Evolutionary conservation across 2,888 invertebrate genomes (phyloP), one percentile per base, ranked within the genome.

Genomic region (Flabesymbios commensalis): DNA sequence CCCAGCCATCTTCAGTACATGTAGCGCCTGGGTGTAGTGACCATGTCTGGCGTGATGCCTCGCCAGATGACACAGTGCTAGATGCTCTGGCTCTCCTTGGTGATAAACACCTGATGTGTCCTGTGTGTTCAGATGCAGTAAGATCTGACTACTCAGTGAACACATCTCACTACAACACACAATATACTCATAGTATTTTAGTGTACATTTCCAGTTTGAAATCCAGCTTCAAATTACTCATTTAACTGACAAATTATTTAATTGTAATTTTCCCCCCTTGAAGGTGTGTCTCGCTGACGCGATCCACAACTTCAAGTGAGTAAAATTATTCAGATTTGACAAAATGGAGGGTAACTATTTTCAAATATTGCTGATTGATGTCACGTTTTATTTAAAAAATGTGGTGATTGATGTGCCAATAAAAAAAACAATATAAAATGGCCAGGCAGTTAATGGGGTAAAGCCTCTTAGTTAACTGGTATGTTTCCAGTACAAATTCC

Each of bases 51-150:
- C 83, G 64, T 87, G 83, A 58, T 85, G 83, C 61, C 86, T 85
- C 0, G 89, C 88, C 29, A 90, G 80, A 74, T 88, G 89, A 68
- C 90, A 88, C 51, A 90, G 82, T 0, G 89, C 88, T 70, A 89
- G 86, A 75, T 90, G 89, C 17, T 88, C 86, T 14, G 89, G 87
- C 70, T 90, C 89, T 0, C 89, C 88, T 70, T 88, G 88, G 68
- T 88, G 87, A 43, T 84, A 85, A 2, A 81, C 71, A 2, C 80
- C 77, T 10, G 49, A 19, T 51, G 76, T 75, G 64, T 86, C 85
- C 78, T 90, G 89, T 4, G 90, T 88, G 77, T 92, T 90, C 24
- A 91, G 86, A 72, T 90, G 88, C 0, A 94, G 85, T 41, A 93
- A 83, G 17, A 93, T 82, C 80, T 94, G 93, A 53, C 91, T 88